Evolutionary conservation across 2,888 invertebrate genomes (phyloP).

Genomic region (Pollenia angustigena): DNA sequence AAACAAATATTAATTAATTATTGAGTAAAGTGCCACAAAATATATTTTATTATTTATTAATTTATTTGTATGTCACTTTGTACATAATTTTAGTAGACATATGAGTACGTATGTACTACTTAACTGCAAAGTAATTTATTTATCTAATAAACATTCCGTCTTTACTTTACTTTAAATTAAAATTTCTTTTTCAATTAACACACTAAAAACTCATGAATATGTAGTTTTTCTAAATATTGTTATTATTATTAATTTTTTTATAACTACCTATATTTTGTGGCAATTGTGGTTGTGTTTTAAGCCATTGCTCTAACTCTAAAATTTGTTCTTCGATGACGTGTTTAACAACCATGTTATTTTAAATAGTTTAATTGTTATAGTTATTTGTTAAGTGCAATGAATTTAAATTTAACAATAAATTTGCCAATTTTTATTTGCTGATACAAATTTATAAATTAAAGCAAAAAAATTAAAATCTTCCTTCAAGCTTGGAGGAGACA

Average conservation of each 20-base stretch:
- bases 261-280: conserved; percentile 87
- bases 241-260: neutral
- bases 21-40: neutral
- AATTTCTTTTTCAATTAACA: conserved; percentile 2
- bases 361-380: neutral
- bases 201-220: neutral
- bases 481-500: conserved; percentile 10
- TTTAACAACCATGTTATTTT: conserved; percentile 68
- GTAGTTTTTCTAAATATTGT: neutral
- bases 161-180: neutral
- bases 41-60: neutral
- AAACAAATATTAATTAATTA: neutral
- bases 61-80: neutral
- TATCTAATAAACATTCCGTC: neutral
- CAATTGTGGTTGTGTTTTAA: conserved; percentile 87
- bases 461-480: neutral
- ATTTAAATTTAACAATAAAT: conserved; percentile 18
- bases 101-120: too few relatives aligned
- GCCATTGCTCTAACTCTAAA: conserved; percentile 85
- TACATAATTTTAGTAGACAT: too few relatives aligned
- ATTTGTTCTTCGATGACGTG: conserved; percentile 75
- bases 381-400: neutral
- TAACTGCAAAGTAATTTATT: neutral
- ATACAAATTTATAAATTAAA: neutral
- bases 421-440: too few relatives aligned